Evolutionary conservation across 53 echinoderm and acorn worm genomes (phyloP).

Genomic region (Holothuria scabra): DNA sequence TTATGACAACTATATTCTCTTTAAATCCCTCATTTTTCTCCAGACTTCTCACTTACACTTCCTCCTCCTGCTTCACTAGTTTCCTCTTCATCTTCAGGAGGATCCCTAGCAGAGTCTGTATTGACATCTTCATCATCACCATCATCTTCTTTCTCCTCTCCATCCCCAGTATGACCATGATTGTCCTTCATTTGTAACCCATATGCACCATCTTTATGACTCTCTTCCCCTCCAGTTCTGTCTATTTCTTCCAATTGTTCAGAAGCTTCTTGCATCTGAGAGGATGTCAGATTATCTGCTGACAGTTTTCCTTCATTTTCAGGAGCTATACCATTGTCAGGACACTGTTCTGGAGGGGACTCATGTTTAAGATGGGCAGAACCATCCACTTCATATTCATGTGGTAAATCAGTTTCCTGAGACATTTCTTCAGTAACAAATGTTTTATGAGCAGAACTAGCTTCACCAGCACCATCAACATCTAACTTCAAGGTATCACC

Average conservation of each 20-base stretch:
- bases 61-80: background rate
- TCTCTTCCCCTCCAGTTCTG: too few relatives aligned
- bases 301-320: too few relatives aligned
- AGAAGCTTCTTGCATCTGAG: too few relatives aligned
- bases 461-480: background rate
- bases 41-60: background rate
- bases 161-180: background rate
- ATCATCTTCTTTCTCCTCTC: slow-evolving; percentile 25
- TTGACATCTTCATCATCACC: background rate
- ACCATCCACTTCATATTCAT: too few relatives aligned
- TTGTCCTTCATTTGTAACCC: too few relatives aligned
- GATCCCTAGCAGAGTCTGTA: background rate
- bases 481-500: too few relatives aligned
- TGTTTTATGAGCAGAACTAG: background rate
- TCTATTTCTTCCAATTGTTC: too few relatives aligned
- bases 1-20: too few relatives aligned
- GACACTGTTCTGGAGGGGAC: background rate
- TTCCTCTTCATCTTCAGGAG: background rate
- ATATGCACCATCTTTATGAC: too few relatives aligned
- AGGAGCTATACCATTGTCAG: too few relatives aligned
- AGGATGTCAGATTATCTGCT: too few relatives aligned
- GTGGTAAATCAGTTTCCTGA: background rate
- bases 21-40: too few relatives aligned
- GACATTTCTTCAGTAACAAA: slow-evolving; percentile 10
- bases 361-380: background rate